Evolutionary conservation across 1,140 invertebrate genomes (phyloP).

Genomic region (Nomia melanderi): DNA sequence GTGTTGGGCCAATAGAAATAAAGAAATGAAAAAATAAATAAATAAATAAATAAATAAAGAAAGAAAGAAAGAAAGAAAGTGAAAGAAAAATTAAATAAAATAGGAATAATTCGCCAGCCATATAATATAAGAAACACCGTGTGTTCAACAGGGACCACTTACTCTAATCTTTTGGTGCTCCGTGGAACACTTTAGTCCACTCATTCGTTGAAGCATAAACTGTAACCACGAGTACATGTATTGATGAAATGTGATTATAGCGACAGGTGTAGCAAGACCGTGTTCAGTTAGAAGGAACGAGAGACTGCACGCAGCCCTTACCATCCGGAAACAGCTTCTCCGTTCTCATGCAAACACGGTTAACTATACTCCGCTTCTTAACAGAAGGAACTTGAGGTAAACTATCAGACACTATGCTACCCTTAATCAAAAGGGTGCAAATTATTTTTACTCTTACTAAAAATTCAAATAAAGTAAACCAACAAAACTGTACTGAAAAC

Average conservation of each 20-base stretch:
- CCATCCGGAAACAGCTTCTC: neutral
- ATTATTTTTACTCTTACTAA: too few relatives aligned
- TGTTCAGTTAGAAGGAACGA: slow-evolving; percentile 30
- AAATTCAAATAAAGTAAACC: too few relatives aligned
- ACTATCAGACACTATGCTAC: too few relatives aligned
- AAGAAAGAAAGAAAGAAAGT: neutral
- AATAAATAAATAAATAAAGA: slow-evolving; percentile 28
- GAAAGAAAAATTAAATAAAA: slow-evolving; percentile 30
- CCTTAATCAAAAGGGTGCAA: too few relatives aligned
- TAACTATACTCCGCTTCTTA: too few relatives aligned
- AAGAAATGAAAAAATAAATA: slow-evolving; percentile 21
- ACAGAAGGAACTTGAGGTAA: too few relatives aligned
- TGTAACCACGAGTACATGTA: slow-evolving; percentile 84
- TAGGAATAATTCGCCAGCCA: slow-evolving; percentile 66
- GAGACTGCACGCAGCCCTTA: slow-evolving; percentile 6
- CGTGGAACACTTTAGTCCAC: slow-evolving; percentile 89
- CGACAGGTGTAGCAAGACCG: slow-evolving; percentile 29
- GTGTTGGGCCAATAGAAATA: slow-evolving; percentile 29
- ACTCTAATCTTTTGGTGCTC: slow-evolving; percentile 94
- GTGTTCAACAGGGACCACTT: slow-evolving; percentile 83
- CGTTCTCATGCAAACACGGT: neutral
- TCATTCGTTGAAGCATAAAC: slow-evolving; percentile 94
- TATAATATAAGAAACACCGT: slow-evolving; percentile 64
- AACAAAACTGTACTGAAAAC: too few relatives aligned
- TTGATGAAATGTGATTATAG: slow-evolving; percentile 49